A percentile compares a stretch with the other conserved stretches of the same genome.
Evolutionary conservation across 2,113 vertebrate species (phyloP).

Genomic region (Benitochromis conjunctus): DNA sequence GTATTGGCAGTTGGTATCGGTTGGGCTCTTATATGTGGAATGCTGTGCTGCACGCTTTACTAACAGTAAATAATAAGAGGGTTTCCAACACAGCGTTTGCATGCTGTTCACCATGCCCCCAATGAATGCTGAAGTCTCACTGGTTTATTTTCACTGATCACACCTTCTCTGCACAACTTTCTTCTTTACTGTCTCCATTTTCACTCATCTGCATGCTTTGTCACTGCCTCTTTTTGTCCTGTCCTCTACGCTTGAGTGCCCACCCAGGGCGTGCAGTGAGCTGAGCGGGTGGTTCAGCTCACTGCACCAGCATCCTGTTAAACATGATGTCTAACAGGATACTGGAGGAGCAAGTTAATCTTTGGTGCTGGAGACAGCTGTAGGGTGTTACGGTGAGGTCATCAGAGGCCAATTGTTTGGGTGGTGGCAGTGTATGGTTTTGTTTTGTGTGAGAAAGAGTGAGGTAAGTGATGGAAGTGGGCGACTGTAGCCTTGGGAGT

Average conservation of each 20-base stretch:
- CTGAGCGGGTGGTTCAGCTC: neutral
- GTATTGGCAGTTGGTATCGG: neutral
- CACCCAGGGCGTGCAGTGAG: neutral
- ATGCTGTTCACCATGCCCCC: neutral
- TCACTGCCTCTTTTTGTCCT: constrained; percentile 31
- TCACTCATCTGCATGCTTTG: constrained; percentile 47
- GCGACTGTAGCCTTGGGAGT: constrained; percentile 4
- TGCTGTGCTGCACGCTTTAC: neutral
- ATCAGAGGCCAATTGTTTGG: constrained; percentile 39
- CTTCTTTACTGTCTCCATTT: neutral
- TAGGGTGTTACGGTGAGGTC: constrained; percentile 31
- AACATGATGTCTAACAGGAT: neutral
- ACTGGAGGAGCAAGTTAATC: neutral
- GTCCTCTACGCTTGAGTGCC: constrained; percentile 9
- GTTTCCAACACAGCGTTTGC: neutral
- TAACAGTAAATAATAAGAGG: neutral
- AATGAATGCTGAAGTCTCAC: neutral
- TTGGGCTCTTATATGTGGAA: neutral
- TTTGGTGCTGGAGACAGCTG: neutral
- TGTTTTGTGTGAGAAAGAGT: constrained; percentile 26
- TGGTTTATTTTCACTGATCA: neutral
- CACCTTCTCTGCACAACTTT: neutral
- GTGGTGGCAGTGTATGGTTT: constrained; percentile 1
- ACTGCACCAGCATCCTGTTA: neutral
- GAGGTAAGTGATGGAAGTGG: constrained; percentile 45